Evolutionary conservation across 2,113 vertebrate species (phyloP).

Genomic region (Oenanthe oenanthe): DNA sequence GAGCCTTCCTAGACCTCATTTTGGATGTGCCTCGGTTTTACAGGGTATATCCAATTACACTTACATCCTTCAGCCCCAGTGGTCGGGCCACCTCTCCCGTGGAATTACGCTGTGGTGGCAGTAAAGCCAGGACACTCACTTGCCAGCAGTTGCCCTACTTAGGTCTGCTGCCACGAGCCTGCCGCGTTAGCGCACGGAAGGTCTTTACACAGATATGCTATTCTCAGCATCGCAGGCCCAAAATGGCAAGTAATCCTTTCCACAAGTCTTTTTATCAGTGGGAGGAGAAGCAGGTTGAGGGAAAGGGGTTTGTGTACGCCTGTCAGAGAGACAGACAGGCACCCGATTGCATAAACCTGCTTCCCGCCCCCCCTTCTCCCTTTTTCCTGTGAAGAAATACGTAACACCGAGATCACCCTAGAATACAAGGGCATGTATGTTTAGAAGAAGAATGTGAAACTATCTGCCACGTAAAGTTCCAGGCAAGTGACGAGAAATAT

Average conservation of each 20-base stretch:
- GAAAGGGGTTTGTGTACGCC: constrained; percentile 42
- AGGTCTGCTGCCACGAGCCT: constrained; percentile 51
- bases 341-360: neutral
- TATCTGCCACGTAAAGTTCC: neutral
- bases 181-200: constrained; percentile 30
- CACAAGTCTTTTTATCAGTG: constrained; percentile 45
- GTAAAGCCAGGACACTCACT: constrained; percentile 39
- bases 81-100: constrained; percentile 65
- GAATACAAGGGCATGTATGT: neutral
- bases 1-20: constrained; percentile 72
- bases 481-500: constrained; percentile 26
- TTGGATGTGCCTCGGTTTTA: constrained; percentile 64
- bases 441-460: constrained; percentile 46
- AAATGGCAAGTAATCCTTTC: constrained; percentile 62
- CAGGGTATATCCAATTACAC: constrained; percentile 40
- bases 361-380: neutral
- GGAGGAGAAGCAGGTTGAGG: constrained; percentile 50
- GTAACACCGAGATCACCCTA: neutral
- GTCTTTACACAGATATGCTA: constrained; percentile 64
- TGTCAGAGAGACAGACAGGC: constrained; percentile 1
- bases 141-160: constrained; percentile 62
- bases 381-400: neutral
- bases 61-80: constrained; percentile 48
- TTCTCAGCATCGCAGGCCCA: constrained; percentile 49
- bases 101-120: constrained; percentile 53